Base-by-base conservation (phyloP, 1,140 invertebrate species). In the Spodoptera frugiperda region DNA sequence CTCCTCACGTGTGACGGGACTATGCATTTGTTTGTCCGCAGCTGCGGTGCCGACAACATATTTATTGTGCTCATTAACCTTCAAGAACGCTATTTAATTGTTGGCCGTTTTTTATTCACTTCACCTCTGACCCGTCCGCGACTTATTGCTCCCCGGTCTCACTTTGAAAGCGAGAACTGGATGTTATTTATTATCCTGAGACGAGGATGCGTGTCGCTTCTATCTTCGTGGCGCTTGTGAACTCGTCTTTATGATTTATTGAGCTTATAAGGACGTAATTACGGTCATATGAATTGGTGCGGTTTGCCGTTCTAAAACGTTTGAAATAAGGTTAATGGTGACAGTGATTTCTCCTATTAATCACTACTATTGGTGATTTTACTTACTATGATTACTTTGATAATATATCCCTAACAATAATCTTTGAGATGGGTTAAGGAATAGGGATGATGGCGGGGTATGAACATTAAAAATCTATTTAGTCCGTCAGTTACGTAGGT, bases 31-130 rank as follows among this genome's bases (percentile, higher is more conserved):
- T 92, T 91, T 89, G 86, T 92, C 86, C 87, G 89, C 92, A 93
- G 91, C 91, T 94, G 91, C 87, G 90, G 89, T 92, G 91, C 92
- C 92, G 92, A 94, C 92, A 94, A 93, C 92, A 92, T 94, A 94
- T 94, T 94, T 94, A 94, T 94, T 92, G 89, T 93, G 91, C 91
- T 94, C 91, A 94, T 94, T 94, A 94, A 94, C 92, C 92, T 94
- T 94, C 89, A 90, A 93, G 92, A 94, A 94, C 92, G 91, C 90
- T 91, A 93, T 94, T 93, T 94, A 94, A 94, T 94, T 94, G 92
- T 94, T 90, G 91, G 89, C 87, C 92, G 91, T 94, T 94, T 94
- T 94, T 94, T 93, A 94, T 94, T 92, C 90, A 92, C 83, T 88
- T 93, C 91, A 93, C 92, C 92, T 93, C 84, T 94, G 91, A 93